Evolutionary conservation across 2,888 invertebrate species (phyloP).

Genomic region (Ophion obscuratus): DNA sequence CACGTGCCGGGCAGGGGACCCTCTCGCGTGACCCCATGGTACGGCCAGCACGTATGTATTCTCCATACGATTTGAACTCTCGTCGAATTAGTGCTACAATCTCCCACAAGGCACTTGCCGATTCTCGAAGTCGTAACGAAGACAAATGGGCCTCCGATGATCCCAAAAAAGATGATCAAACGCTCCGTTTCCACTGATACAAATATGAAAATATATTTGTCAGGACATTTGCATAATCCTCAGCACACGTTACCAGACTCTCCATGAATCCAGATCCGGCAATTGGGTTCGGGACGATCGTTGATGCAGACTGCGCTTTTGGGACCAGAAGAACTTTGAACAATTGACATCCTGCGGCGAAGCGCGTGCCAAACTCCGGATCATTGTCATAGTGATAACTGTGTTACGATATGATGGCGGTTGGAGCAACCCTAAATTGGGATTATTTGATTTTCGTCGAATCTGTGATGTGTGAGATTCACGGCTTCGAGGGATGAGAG

Average conservation of each 20-base stretch:
- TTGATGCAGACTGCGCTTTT: slow-evolving; percentile 59
- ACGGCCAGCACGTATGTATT: slow-evolving; percentile 67
- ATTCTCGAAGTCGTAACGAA: slow-evolving; percentile 56
- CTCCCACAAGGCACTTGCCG: slow-evolving; percentile 48
- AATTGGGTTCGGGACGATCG: slow-evolving; percentile 71
- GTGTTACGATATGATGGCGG: no score
- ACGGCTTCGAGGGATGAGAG: slow-evolving; percentile 37
- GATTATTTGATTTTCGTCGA: slow-evolving; percentile 69
- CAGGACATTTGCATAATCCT: slow-evolving; percentile 12
- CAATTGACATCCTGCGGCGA: slow-evolving; percentile 72
- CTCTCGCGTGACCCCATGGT: slow-evolving; percentile 71
- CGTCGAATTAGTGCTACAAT: slow-evolving; percentile 57
- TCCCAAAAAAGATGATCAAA: slow-evolving; percentile 34
- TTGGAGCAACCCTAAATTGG: slow-evolving; percentile 68
- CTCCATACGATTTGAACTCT: slow-evolving; percentile 68
- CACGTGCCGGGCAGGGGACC: slow-evolving; percentile 72
- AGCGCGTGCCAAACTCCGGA: slow-evolving; percentile 77
- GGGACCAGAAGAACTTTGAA: slow-evolving; percentile 76
- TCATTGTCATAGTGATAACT: slow-evolving; percentile 29
- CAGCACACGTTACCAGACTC: not conserved
- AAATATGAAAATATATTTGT: slow-evolving; percentile 1
- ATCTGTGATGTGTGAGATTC: slow-evolving; percentile 7
- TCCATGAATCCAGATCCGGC: slow-evolving; percentile 16
- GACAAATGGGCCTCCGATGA: slow-evolving; percentile 68
- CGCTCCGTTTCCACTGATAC: not conserved